Percentiles rank a stretch among this genome's conserved stretches.
Evolutionary conservation across 37 sponge, comb jelly and placozoan species (phyloP).

Genomic region (Agelas oroides): DNA sequence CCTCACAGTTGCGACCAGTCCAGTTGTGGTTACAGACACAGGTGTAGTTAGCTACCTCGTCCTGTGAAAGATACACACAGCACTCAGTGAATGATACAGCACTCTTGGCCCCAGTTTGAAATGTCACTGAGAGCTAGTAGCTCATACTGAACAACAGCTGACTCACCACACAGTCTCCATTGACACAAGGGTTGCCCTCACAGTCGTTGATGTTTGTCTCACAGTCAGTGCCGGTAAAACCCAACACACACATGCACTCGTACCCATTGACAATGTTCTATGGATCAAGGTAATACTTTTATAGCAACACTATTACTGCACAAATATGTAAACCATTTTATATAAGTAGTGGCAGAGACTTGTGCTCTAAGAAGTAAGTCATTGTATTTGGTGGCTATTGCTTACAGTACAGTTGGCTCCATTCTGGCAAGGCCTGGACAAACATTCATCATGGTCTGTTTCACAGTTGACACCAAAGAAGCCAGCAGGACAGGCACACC

Average conservation of each 20-base stretch:
- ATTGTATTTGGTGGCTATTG: too few species aligned
- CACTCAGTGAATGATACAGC: too few species aligned
- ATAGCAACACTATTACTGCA: neutral
- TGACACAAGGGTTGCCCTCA: slow-evolving; percentile 14
- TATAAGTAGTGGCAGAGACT: too few species aligned
- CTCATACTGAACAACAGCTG: too few species aligned
- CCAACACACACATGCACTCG: slow-evolving; percentile 13
- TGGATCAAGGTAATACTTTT: neutral
- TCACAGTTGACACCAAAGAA: slow-evolving; percentile 59
- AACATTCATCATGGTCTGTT: slow-evolving; percentile 56
- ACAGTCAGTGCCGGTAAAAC: slow-evolving; percentile 10
- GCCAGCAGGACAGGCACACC: slow-evolving; percentile 11
- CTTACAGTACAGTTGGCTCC: neutral
- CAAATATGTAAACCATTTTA: too few species aligned
- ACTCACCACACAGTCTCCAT: slow-evolving; percentile 31
- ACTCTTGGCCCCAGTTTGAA: too few species aligned
- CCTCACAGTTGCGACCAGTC: slow-evolving; percentile 64
- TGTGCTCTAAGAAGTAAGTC: too few species aligned
- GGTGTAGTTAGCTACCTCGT: slow-evolving; percentile 15
- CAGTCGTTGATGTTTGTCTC: slow-evolving; percentile 29
- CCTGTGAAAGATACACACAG: neutral
- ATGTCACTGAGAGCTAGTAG: too few species aligned
- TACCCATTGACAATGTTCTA: slow-evolving; percentile 18
- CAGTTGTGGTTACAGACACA: slow-evolving; percentile 50
- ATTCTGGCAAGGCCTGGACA: neutral